Percentiles rank a stretch among this genome's conserved stretches.
Evolutionary conservation across 2,888 invertebrate genomes (phyloP).

Genomic region (Meiosimyza decipiens): DNA sequence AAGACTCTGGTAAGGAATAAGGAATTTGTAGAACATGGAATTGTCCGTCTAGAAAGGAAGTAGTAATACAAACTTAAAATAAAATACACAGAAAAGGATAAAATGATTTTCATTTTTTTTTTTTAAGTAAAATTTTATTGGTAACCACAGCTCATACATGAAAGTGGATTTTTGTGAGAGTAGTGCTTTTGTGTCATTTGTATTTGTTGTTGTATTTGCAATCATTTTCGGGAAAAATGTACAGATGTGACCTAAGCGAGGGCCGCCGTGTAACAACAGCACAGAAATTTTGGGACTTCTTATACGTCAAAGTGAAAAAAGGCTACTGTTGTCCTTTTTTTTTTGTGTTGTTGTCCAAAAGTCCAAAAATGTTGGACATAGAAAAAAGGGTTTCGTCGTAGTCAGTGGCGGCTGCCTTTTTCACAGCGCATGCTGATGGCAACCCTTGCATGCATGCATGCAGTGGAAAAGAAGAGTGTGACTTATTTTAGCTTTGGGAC

Average conservation of each 20-base stretch:
- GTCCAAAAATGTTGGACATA: not conserved
- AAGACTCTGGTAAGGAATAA: too few species aligned
- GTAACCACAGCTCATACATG: conserved; percentile 60
- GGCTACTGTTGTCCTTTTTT: conserved; percentile 29
- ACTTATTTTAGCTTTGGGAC: conserved; percentile 52
- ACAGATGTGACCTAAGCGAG: conserved; percentile 27
- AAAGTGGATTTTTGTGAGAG: conserved; percentile 54
- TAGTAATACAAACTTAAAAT: too few species aligned
- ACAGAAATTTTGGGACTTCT: conserved; percentile 8
- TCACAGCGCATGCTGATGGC: not conserved
- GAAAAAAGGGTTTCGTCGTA: conserved; percentile 15
- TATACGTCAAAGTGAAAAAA: conserved; percentile 26
- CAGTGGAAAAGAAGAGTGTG: conserved; percentile 42
- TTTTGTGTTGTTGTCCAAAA: not conserved
- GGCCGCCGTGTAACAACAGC: too few species aligned
- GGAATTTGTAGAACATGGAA: too few species aligned
- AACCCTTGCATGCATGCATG: not conserved
- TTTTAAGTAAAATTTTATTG: conserved; percentile 47
- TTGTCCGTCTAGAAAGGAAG: too few species aligned
- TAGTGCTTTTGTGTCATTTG: conserved; percentile 18
- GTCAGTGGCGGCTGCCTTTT: not conserved
- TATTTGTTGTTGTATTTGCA: not conserved
- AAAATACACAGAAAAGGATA: conserved; percentile 8
- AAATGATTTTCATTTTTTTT: conserved; percentile 42
- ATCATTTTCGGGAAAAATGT: not conserved